Evolutionary conservation across 2,113 vertebrate species (phyloP), one percentile per base, ranked within the genome.

Genomic region (Cricetomys ansorgei): DNA sequence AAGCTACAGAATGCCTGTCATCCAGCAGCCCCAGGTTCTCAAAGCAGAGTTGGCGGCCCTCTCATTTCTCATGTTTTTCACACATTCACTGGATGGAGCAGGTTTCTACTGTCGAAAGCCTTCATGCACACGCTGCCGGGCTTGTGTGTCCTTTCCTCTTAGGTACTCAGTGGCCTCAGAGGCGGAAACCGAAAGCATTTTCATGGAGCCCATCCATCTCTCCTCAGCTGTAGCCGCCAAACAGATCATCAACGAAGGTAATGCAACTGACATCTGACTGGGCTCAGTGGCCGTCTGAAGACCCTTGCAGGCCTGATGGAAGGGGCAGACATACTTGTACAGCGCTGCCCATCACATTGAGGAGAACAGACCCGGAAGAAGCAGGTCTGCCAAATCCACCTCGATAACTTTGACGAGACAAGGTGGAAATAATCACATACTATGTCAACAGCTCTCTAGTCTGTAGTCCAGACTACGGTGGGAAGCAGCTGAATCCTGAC

Each of bases 131-230:
- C 1, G 9, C 40, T 31, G 10, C 16, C 4, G 50, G 31, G 13
- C 12, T 70, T 4, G 2, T 11, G 7, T 10, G 1, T 9, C 17
- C 27, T 65, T 19, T 86, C n/a, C 73, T 90, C 98, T 97, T 97
- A 99, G 99, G 97, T 99, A 98, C 93, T 99, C 99, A 0, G 5
- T 98, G 95, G 96, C 99, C 93, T 99, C 99, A 0, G 99, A 99
- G 0, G 98, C 99, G 0, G 99, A 99, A 0, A 99, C 99, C 0
- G 99, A 99, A 70, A 99, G 99, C 97, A 99, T 99, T 96, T 99
- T 99, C 98, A 99, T 99, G 99, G 99, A 99, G 57, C 99, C 99
- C 86, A 99, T 99, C 92, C 99, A 99, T 96, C 99, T 99, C 10
- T 99, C 99, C 2, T 99, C 99, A 0, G 98, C 99, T 37, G 96